Conservation (phyloP, 37 sponge, comb jelly and placozoan genomes). For the Chondrilla cf. caribensis region DNA sequence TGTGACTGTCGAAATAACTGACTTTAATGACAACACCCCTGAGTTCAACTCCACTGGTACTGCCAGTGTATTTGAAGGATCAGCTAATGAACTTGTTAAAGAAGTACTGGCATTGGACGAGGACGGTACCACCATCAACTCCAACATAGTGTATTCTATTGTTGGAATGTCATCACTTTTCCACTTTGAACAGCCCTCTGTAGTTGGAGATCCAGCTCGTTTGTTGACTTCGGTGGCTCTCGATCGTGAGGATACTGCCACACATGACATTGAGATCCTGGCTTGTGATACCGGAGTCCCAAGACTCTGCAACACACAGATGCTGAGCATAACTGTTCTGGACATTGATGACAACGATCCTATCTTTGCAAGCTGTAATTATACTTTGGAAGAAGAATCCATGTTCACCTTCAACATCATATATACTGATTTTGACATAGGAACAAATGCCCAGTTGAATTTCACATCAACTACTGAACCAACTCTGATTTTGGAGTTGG, state of each 20-base stretch:
- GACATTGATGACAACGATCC: slow-evolving; percentile 73
- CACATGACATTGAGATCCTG: slow-evolving; percentile 39
- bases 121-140: slow-evolving; percentile 5
- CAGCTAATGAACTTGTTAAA: not conserved
- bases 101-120: slow-evolving; percentile 1
- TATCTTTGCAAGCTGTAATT: slow-evolving; percentile 33
- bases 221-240: slow-evolving; percentile 34
- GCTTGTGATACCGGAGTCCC: slow-evolving; percentile 53
- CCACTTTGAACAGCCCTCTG: slow-evolving; percentile 22
- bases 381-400: slow-evolving; percentile 36
- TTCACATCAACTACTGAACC: slow-evolving; percentile 23
- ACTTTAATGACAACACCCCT: slow-evolving; percentile 26
- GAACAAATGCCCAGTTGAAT: slow-evolving; percentile 32
- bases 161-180: not conserved
- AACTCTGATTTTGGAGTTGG: slow-evolving; percentile 7
- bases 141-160: not conserved
- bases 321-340: slow-evolving; percentile 36
- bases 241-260: slow-evolving; percentile 40
- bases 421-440: slow-evolving; percentile 51
- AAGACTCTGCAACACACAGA: slow-evolving; percentile 10
- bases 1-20: slow-evolving; percentile 7
- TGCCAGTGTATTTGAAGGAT: not conserved
- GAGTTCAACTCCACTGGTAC: not conserved
- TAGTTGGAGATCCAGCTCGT: slow-evolving; percentile 34
- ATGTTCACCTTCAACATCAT: slow-evolving; percentile 11